Percentiles rank a stretch among this genome's conserved stretches.
These are phyloP conservation scores for Cacatua alba DNA, from an alignment of 2,113 vertebrate genomes.

Conservation along the genomic window DNA sequence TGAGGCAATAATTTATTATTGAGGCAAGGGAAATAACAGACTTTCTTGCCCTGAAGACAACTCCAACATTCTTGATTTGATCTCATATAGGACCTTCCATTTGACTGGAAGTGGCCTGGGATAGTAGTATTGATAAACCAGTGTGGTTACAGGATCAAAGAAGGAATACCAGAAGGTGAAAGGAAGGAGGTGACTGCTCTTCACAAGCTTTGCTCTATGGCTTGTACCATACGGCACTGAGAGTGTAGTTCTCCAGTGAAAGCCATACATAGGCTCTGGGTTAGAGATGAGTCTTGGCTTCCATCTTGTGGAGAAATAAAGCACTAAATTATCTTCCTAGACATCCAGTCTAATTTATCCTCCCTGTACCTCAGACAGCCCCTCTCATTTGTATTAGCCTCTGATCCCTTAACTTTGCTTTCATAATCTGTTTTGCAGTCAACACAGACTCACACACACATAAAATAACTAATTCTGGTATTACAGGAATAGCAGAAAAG, in stretches of 20 bases:
- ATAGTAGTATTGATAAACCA: neutral
- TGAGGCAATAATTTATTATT: neutral
- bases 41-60: neutral
- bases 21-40: neutral
- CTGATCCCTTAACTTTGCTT: neutral
- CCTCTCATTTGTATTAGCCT: neutral
- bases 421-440: neutral
- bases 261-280: accelerated
- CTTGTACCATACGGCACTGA: no score
- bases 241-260: accelerated
- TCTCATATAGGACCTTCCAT: neutral
- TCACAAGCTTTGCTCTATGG: accelerated
- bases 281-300: neutral
- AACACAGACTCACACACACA: accelerated
- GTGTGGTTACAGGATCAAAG: neutral
- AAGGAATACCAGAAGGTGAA: neutral
- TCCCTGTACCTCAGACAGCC: neutral
- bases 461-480: neutral
- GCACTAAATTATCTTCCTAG: neutral
- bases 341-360: accelerated
- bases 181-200: neutral
- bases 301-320: slow-evolving; percentile 13
- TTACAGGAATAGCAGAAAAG: neutral
- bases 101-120: neutral
- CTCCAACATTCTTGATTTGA: neutral